A percentile compares a stretch with the other conserved stretches of the same genome.
These are phyloP conservation scores for Triplophysa bombifrons DNA, from an alignment of 2,797 vertebrate genomes.

Conservation along the genomic window DNA sequence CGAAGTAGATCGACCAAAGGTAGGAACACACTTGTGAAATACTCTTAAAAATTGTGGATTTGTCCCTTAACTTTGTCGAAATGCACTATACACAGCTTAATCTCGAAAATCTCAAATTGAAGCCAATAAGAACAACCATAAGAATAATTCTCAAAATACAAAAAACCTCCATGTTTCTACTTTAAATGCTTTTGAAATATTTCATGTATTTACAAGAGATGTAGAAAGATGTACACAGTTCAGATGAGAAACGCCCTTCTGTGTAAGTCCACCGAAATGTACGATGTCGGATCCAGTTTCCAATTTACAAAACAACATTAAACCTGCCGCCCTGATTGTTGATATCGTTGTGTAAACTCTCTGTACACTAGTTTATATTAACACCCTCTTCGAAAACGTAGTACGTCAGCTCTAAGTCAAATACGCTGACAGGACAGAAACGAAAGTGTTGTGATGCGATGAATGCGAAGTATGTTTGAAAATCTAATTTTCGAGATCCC, in stretches of 20 bases:
- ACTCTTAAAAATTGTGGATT: slow-evolving; percentile 29
- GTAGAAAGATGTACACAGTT: slow-evolving; percentile 65
- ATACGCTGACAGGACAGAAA: slow-evolving; percentile 51
- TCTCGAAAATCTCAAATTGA: slow-evolving; percentile 71
- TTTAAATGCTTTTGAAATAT: slow-evolving; percentile 68
- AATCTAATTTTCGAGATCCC: slow-evolving; percentile 73
- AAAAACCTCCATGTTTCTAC: slow-evolving; percentile 72
- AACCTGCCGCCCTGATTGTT: slow-evolving; percentile 79
- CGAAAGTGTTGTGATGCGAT: slow-evolving; percentile 61
- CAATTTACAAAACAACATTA: slow-evolving; percentile 64
- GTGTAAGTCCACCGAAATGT: slow-evolving; percentile 68
- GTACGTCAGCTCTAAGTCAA: slow-evolving; percentile 37
- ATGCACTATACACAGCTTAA: slow-evolving; percentile 63
- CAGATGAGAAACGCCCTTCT: slow-evolving; percentile 72
- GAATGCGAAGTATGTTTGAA: slow-evolving; percentile 67
- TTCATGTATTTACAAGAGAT: slow-evolving; percentile 76
- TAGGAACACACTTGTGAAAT: slow-evolving; percentile 9
- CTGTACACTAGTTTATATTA: slow-evolving; percentile 70
- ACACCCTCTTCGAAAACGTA: slow-evolving; percentile 55
- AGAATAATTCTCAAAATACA: slow-evolving; percentile 70
- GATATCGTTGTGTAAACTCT: slow-evolving; percentile 78
- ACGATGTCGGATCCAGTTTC: slow-evolving; percentile 79
- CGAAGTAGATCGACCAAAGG: slow-evolving; percentile 9
- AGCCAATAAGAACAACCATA: slow-evolving; percentile 58
- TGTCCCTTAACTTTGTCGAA: slow-evolving; percentile 61